phyloP scores from a whole-genome alignment of 2,113 vertebrate species.

The Corythornis madagascariensis region DNA sequence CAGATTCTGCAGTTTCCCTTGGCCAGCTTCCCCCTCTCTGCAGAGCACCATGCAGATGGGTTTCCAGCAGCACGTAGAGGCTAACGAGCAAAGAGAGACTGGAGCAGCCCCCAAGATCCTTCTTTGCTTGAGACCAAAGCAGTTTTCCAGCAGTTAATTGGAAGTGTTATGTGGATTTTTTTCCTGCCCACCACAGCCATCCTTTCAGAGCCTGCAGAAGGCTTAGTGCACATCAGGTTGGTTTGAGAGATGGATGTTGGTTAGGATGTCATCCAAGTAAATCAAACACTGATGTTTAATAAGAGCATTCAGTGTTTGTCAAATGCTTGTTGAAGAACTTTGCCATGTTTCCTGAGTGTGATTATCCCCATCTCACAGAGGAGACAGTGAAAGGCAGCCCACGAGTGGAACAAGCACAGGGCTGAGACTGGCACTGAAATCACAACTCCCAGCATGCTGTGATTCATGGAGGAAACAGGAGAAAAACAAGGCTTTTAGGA shows the following conservation, averaged over 20 bases:
- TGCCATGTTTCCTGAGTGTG: neutral
- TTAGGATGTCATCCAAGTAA: neutral
- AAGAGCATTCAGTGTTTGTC: neutral
- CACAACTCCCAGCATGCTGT: rapidly evolving
- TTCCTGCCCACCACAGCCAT: neutral
- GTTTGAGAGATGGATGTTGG: neutral
- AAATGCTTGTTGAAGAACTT: neutral
- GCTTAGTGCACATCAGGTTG: neutral
- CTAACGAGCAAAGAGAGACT: neutral
- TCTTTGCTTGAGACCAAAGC: neutral
- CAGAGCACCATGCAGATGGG: rapidly evolving
- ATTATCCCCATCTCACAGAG: neutral
- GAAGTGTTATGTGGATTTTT: neutral
- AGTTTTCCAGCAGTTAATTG: neutral
- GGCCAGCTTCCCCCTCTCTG: neutral
- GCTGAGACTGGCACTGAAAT: neutral
- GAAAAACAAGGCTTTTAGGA: neutral
- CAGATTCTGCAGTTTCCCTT: neutral
- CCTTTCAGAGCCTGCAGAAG: neutral
- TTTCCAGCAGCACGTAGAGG: neutral
- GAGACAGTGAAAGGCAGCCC: neutral
- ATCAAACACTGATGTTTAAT: neutral
- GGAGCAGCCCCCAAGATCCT: neutral
- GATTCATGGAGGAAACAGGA: neutral
- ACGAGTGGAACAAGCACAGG: neutral